These are phyloP conservation scores for Trichechus manatus DNA, from an alignment of 2,113 vertebrate species.

Conservation along the genomic window DNA sequence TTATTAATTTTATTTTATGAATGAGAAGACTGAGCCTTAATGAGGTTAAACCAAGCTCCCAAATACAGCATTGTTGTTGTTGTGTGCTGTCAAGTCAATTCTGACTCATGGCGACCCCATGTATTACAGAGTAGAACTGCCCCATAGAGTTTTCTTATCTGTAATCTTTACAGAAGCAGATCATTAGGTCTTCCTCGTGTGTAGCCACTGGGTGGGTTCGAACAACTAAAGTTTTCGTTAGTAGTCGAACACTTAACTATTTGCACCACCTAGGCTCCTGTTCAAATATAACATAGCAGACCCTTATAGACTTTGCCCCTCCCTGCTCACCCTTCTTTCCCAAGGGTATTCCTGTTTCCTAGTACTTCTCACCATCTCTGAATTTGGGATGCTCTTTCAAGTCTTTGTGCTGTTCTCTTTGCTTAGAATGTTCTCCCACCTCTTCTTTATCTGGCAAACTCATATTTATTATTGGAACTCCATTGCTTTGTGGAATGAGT, in stretches of 20 bases:
- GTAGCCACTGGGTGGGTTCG: neutral
- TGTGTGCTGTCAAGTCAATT: neutral
- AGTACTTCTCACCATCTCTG: accelerated
- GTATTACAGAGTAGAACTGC: neutral
- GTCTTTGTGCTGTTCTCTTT: neutral
- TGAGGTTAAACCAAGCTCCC: neutral
- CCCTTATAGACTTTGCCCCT: accelerated
- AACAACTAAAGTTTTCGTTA: neutral
- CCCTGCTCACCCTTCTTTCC: neutral
- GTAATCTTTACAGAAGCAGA: neutral
- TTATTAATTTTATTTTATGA: neutral
- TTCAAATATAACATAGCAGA: neutral
- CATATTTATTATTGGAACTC: neutral
- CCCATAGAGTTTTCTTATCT: neutral
- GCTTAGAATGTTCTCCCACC: neutral
- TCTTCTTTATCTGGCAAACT: neutral
- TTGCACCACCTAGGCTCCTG: neutral
- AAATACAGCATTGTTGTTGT: neutral
- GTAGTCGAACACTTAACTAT: neutral
- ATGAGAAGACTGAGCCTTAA: neutral
- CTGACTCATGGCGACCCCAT: neutral
- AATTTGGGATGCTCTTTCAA: no score
- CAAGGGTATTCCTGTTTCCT: accelerated
- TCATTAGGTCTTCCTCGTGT: neutral
- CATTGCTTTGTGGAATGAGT: neutral